Conservation (phyloP, 2,888 invertebrate species). For the Choristoneura rosaceana region DNA sequence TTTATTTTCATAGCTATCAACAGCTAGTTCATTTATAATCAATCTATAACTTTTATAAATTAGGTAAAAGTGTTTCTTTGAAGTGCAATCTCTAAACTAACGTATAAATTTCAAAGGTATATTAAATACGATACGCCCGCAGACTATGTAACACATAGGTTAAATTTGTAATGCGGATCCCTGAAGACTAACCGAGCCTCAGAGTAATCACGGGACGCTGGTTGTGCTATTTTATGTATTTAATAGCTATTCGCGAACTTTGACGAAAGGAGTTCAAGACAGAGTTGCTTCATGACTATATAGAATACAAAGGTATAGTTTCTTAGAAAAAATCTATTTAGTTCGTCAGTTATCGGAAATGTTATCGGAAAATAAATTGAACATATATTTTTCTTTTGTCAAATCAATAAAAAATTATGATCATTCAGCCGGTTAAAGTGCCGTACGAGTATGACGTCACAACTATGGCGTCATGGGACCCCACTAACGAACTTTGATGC, state of each 20-base stretch:
- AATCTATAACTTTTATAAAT: no score
- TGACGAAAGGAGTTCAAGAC: neutral
- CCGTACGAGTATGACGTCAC: no score
- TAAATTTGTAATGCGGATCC: slow-evolving; percentile 20
- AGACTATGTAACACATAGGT: neutral
- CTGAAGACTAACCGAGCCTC: neutral
- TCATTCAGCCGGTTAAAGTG: no score
- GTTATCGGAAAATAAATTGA: no score
- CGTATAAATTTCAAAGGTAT: neutral
- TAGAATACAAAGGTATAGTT: neutral
- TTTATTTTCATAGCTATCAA: no score
- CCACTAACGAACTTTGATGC: no score
- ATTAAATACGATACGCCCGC: neutral
- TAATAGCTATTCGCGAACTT: neutral
- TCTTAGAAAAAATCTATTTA: no score
- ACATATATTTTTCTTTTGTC: no score
- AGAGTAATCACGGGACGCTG: slow-evolving; percentile 9
- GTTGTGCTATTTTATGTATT: slow-evolving; percentile 3
- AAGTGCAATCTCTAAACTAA: neutral
- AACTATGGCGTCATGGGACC: no score
- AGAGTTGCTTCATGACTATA: neutral
- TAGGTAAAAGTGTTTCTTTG: neutral
- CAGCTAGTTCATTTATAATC: no score
- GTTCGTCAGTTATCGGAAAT: no score
- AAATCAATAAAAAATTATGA: no score